These are phyloP conservation scores for Calliphora vicina DNA, from an alignment of 1,140 invertebrate genomes.

Conservation along the genomic window DNA sequence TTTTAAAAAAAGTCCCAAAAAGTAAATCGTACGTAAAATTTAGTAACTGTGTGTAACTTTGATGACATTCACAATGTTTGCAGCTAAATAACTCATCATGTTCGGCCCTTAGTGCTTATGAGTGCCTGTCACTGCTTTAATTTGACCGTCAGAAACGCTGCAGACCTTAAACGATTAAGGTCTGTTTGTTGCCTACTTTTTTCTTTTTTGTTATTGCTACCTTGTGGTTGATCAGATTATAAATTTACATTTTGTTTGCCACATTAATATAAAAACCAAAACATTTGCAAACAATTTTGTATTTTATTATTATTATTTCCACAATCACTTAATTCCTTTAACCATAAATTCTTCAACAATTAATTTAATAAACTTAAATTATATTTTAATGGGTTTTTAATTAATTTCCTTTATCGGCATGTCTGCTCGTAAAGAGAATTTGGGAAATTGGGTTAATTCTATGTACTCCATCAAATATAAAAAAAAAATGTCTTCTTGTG, in stretches of 20 bases:
- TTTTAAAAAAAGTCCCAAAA: no score
- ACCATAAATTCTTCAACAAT: neutral
- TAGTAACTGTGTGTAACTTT: no score
- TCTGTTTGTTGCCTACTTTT: no score
- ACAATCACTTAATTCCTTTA: neutral
- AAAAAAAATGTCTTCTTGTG: neutral
- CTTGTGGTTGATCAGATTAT: neutral
- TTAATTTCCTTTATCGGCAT: neutral
- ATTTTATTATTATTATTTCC: neutral
- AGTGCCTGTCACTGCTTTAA: no score
- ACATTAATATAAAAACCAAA: neutral
- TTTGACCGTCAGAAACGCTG: no score
- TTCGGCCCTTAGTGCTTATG: no score
- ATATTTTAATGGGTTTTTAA: constrained; percentile 1
- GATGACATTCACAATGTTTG: no score
- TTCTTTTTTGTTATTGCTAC: neutral
- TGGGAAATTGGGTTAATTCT: constrained; percentile 22
- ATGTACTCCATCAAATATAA: neutral
- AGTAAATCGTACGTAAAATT: no score
- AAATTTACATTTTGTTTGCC: neutral
- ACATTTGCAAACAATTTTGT: neutral
- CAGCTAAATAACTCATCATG: no score
- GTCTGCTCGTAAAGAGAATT: neutral
- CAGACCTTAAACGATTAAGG: no score
- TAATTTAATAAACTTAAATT: neutral